Base-by-base conservation (phyloP, 1,140 invertebrate genomes). In the Drosophila sechellia region DNA sequence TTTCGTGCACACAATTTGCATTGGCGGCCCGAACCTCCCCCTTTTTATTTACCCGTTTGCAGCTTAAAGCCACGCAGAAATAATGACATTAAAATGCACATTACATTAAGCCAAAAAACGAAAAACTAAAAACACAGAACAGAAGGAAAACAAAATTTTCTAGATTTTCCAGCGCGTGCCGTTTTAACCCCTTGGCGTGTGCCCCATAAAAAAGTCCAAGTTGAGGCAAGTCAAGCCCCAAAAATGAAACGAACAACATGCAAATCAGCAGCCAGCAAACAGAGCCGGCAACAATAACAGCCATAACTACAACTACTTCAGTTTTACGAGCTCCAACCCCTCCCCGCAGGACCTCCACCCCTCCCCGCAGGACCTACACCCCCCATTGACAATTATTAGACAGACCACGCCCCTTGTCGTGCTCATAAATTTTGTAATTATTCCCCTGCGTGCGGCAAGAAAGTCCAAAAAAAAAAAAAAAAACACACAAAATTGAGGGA, bases 401-500 rank as follows among this genome's bases (percentile, higher is more conserved):
- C 79, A 60, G 40, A 31, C 54, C 83, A 87, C 83, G 79, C 83
- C 83, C 84, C 77, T 89, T 87, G 79, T 73, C 83, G 83, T 87
- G 83, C 84, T 89, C 84, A 87, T 87, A 87, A 83, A 87, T 87
- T 85, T 87, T 87, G 83, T 87, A 87, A 87, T 87, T 87, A 87
- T 87, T 83, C 75, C 84, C 84, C 81, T 86, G 83, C 81, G 81
- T 86, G 81, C 66, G 55, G 75, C 75, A 74, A 75, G 66, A 78
- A 89, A 66, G 46, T 17, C 42, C 40, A 53, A 64, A 54, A 58
- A 64, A 73, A 48, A n/a, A 49, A 49, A 48, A 25, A 48, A 59
- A 46, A n/a, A n/a, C n/a, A 60, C 61, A 68, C 49, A 60, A 79
- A 69, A 48, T 75, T 52, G 22, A 63, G 50, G 31, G 13, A 52